A percentile compares a stretch with the other conserved stretches of the same genome.
Evolutionary conservation across 2,113 vertebrate genomes (phyloP).

Genomic region (Sander lucioperca): DNA sequence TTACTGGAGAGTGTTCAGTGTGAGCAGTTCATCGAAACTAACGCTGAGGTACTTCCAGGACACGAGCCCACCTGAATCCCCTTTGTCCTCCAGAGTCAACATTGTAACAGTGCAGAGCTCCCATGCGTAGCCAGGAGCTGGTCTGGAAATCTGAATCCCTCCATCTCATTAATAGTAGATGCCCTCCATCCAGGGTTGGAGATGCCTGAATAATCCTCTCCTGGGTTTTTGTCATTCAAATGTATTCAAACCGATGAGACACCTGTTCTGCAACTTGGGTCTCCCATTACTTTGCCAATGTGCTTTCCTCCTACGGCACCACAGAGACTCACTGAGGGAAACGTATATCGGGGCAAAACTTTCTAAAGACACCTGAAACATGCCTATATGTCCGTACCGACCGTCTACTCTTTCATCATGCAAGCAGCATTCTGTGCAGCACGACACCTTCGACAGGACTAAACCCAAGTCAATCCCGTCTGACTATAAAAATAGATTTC

Average conservation of each 20-base stretch:
- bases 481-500: constrained; percentile 48
- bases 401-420: constrained; percentile 1
- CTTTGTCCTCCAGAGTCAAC: constrained; percentile 73
- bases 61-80: constrained; percentile 59
- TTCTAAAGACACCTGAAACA: constrained; percentile 37
- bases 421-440: constrained; percentile 37
- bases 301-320: constrained; percentile 31
- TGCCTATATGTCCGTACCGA: neutral
- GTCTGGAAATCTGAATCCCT: constrained; percentile 77
- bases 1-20: constrained; percentile 28
- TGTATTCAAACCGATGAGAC: constrained; percentile 77
- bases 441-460: constrained; percentile 28
- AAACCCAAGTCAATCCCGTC: constrained; percentile 9
- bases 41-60: constrained; percentile 59
- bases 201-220: constrained; percentile 77
- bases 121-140: constrained; percentile 71
- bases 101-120: constrained; percentile 66
- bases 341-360: constrained; percentile 22
- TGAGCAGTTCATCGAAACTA: constrained; percentile 54
- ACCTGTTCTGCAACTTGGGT: constrained; percentile 74
- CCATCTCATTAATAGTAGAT: constrained; percentile 82
- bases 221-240: constrained; percentile 82
- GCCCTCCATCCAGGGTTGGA: constrained; percentile 69
- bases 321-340: constrained; percentile 10
- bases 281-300: constrained; percentile 48